These are phyloP conservation scores for Gymnoscelis rufifasciata DNA, from an alignment of 2,888 invertebrate species.

Conservation along the genomic window DNA sequence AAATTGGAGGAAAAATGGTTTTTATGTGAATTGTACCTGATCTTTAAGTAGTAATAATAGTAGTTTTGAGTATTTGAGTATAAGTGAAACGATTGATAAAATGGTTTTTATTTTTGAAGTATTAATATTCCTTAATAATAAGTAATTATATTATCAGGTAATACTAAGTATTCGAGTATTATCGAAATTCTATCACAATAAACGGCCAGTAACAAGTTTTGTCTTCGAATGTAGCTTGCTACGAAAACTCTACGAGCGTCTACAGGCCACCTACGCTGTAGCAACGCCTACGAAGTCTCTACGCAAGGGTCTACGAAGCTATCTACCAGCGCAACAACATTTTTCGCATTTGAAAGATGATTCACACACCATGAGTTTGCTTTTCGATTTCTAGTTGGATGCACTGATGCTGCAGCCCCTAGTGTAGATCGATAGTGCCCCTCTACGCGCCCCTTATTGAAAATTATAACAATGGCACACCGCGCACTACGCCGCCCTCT, in stretches of 20 bases:
- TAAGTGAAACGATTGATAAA: no score
- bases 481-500: slow-evolving; percentile 62
- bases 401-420: slow-evolving; percentile 61
- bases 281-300: slow-evolving; percentile 8
- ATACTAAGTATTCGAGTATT: no score
- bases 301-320: slow-evolving; percentile 4
- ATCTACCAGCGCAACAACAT: slow-evolving; percentile 1
- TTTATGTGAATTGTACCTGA: no score
- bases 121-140: no score
- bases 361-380: slow-evolving; percentile 32
- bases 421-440: slow-evolving; percentile 69
- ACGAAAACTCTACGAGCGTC: background rate
- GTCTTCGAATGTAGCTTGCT: background rate
- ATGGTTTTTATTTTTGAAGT: no score
- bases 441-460: slow-evolving; percentile 78
- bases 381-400: slow-evolving; percentile 66
- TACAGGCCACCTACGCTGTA: slow-evolving; percentile 3
- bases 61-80: no score
- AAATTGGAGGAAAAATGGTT: no score
- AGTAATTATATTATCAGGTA: no score
- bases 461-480: slow-evolving; percentile 79
- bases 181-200: no score
- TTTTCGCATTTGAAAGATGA: slow-evolving; percentile 6
- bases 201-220: no score
- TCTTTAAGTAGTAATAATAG: no score